phyloP scores from a whole-genome alignment of 1,140 invertebrate species.

The Dreissena polymorpha region DNA sequence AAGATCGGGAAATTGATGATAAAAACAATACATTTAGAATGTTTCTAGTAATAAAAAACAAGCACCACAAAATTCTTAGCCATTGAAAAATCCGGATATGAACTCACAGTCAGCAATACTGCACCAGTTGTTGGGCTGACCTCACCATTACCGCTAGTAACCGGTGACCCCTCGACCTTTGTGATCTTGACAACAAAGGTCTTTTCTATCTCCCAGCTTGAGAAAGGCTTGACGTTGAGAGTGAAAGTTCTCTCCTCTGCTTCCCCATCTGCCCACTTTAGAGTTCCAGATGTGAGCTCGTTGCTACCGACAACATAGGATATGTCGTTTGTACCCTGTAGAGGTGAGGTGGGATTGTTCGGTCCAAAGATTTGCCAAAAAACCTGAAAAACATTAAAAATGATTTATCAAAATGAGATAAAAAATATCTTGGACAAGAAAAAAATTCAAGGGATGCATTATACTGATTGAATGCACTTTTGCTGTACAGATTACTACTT shows the following conservation, averaged over 20 bases:
- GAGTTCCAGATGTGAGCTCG: conserved; percentile 66
- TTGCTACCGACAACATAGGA: conserved; percentile 54
- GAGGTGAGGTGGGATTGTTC: conserved; percentile 66
- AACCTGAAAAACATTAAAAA: conserved; percentile 44
- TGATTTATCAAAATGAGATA: too few species aligned
- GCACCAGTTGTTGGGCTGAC: conserved; percentile 64
- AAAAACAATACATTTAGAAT: too few species aligned
- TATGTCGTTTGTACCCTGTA: conserved; percentile 73
- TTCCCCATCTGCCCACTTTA: conserved; percentile 70
- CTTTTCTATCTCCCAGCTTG: conserved; percentile 75
- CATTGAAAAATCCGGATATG: too few species aligned
- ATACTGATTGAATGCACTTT: too few species aligned
- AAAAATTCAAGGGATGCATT: too few species aligned
- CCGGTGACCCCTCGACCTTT: conserved; percentile 61
- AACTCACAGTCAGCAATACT: conserved; percentile 70
- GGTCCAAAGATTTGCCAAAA: conserved; percentile 76
- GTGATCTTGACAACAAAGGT: conserved; percentile 72
- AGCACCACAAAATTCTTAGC: too few species aligned
- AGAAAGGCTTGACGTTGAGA: conserved; percentile 72
- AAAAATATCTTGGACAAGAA: too few species aligned
- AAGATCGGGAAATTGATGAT: too few species aligned
- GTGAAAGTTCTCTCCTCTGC: conserved; percentile 67
- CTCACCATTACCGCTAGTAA: conserved; percentile 69
- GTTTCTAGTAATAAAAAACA: too few species aligned
- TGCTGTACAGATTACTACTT: too few species aligned